phyloP scores from a whole-genome alignment of 2,888 invertebrate genomes.

The Melipona bicolor region DNA sequence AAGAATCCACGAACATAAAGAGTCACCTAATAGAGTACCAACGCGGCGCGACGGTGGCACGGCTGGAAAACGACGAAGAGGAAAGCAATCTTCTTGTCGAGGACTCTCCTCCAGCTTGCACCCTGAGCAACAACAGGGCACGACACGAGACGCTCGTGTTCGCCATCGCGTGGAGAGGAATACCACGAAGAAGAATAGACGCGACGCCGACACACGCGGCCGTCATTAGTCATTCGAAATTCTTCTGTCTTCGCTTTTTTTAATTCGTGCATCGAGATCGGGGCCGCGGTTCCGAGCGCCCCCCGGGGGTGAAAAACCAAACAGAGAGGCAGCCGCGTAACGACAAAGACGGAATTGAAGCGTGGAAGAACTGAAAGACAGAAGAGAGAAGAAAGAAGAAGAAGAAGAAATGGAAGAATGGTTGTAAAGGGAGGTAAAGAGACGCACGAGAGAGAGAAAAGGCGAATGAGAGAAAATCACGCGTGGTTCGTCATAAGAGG shows the following conservation, averaged over 20 bases:
- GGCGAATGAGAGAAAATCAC: slow-evolving; percentile 79
- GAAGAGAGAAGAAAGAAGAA: slow-evolving; percentile 21
- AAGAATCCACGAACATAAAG: not conserved
- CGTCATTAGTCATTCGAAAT: slow-evolving; percentile 79
- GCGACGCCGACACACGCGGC: slow-evolving; percentile 75
- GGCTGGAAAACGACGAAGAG: not conserved
- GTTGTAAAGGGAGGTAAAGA: slow-evolving; percentile 63
- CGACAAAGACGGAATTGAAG: slow-evolving; percentile 51
- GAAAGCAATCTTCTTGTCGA: slow-evolving; percentile 15
- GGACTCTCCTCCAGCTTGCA: too few relatives aligned
- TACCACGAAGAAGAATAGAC: slow-evolving; percentile 67
- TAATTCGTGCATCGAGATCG: slow-evolving; percentile 73
- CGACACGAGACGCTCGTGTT: slow-evolving; percentile 33
- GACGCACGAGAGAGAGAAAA: slow-evolving; percentile 56
- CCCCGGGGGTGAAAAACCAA: slow-evolving; percentile 33
- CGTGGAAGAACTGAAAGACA: slow-evolving; percentile 19
- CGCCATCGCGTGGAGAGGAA: slow-evolving; percentile 24
- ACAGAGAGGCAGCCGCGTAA: slow-evolving; percentile 9
- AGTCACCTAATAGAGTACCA: slow-evolving; percentile 29
- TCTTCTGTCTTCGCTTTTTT: slow-evolving; percentile 77
- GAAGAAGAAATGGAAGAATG: slow-evolving; percentile 47
- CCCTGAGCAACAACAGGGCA: not conserved
- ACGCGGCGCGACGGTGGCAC: not conserved
- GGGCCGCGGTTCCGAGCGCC: slow-evolving; percentile 51
- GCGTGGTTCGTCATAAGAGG: slow-evolving; percentile 83